Evolutionary conservation across 2,888 invertebrate genomes (phyloP).

Genomic region (Blastobasis lacticolella): DNA sequence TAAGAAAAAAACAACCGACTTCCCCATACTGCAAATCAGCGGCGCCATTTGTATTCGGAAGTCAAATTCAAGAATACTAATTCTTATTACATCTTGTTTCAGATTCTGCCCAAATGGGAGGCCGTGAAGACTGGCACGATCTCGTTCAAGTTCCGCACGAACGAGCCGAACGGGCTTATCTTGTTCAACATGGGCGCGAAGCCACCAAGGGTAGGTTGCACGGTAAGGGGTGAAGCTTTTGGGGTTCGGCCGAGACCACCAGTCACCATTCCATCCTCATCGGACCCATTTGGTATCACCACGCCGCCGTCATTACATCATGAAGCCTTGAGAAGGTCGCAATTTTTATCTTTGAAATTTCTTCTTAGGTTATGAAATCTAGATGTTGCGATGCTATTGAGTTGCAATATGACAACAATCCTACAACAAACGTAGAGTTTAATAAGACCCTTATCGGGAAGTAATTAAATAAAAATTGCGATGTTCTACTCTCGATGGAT

Average conservation of each 20-base stretch:
- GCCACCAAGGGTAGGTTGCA: constrained; percentile 82
- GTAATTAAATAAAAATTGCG: constrained; percentile 17
- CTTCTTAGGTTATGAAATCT: no score
- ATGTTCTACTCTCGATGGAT: constrained; percentile 42
- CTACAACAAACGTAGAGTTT: no score
- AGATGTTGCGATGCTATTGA: no score
- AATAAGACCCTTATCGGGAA: no score
- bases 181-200: constrained; percentile 91
- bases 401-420: no score
- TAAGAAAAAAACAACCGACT: no score
- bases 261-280: constrained; percentile 26
- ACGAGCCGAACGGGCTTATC: constrained; percentile 94
- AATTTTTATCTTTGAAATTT: no score
- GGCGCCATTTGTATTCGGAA: no score
- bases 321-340: background rate
- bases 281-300: background rate
- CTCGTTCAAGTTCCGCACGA: constrained; percentile 95
- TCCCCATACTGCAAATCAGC: no score
- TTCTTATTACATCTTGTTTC: constrained; percentile 17
- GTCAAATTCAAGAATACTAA: background rate
- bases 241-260: constrained; percentile 48
- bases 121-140: constrained; percentile 91
- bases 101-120: constrained; percentile 94
- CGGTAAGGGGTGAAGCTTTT: constrained; percentile 76
- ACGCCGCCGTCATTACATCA: constrained; percentile 6